Evolutionary conservation across 2,113 vertebrate genomes (phyloP).

Genomic region (Desmodus rotundus): DNA sequence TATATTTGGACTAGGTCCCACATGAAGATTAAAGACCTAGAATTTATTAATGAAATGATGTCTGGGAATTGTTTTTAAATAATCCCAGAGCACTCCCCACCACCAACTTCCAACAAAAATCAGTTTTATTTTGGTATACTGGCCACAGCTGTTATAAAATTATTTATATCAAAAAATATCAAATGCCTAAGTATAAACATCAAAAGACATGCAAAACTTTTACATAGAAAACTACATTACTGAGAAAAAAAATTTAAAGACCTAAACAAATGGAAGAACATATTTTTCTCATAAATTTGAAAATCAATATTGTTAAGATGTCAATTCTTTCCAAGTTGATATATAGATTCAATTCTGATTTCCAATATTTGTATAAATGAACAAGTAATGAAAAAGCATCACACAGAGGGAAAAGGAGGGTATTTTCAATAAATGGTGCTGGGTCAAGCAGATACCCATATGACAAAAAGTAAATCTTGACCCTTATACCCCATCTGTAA

Average conservation of each 20-base stretch:
- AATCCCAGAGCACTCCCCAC: not conserved
- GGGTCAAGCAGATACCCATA: not conserved
- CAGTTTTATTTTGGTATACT: not conserved
- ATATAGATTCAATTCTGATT: not conserved
- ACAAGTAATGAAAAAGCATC: not conserved
- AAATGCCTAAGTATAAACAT: not conserved
- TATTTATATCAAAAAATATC: not conserved
- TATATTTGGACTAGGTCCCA: not conserved
- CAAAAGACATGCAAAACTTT: not conserved
- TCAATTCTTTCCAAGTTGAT: not conserved
- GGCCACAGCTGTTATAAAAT: not conserved
- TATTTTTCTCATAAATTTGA: not conserved
- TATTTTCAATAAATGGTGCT: not conserved
- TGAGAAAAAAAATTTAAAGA: not conserved
- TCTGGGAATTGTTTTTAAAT: not conserved
- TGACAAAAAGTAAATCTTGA: not conserved
- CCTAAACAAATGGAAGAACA: not conserved
- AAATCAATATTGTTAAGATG: not conserved
- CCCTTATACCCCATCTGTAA: not conserved
- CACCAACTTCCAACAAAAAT: too few relatives aligned
- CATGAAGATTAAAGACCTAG: not conserved
- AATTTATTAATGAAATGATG: not conserved
- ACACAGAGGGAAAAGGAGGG: not conserved
- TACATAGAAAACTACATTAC: slow-evolving; percentile 10
- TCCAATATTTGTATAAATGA: slow-evolving; percentile 11